Base-by-base conservation (phyloP, 2,888 invertebrate species). In the Dicyrtoma fusca region DNA sequence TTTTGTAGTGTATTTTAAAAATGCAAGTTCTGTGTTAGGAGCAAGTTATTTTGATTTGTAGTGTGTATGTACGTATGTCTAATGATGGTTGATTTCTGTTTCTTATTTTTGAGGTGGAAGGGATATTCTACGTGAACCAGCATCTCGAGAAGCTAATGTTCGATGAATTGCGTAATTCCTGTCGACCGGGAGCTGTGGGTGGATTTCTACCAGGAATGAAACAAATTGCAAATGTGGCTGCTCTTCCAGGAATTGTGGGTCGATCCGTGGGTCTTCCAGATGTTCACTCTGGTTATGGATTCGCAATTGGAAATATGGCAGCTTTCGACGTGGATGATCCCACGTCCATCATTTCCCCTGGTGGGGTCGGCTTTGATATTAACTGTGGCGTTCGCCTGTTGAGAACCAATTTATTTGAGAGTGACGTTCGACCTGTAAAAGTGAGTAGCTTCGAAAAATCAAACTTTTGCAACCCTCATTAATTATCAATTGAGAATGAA, bases 291-390 rank as follows among this genome's bases (percentile, higher is more conserved):
- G 99, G 99, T 17, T 99, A 99, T 86, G 99, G 99, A 68, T 99
- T 99, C 88, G 98, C 99, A 14, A 99, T 99, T 83, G 97, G 97
- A 68, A 99, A 99, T 84, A 97, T 99, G 94, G 99, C 99, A 75
- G 99, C 99, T 4, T 99, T 99, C 86, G 98, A 99, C 85, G 90
- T 94, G 85, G 87, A 89, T 80, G 89, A 99, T 86, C 95, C 95
- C 0, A 87, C 90, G 76, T 92, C 98, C 6, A 92, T 99, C 76
- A 97, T 97, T 3, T 96, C 96, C 6, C 99, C 99, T 19, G 96
- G 98, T 69, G 99, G 98, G 71, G 99, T 99, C 19, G 99, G 98
- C 8, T 99, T 99, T 85, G 98, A 99, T 85, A 99, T 99, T 47
- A 99, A 99, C 83, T 99, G 98, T 86, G 98, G 98, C 2, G 98